Evolutionary conservation across 1,140 invertebrate genomes (phyloP).

Genomic region (Lanistes nyassanus): DNA sequence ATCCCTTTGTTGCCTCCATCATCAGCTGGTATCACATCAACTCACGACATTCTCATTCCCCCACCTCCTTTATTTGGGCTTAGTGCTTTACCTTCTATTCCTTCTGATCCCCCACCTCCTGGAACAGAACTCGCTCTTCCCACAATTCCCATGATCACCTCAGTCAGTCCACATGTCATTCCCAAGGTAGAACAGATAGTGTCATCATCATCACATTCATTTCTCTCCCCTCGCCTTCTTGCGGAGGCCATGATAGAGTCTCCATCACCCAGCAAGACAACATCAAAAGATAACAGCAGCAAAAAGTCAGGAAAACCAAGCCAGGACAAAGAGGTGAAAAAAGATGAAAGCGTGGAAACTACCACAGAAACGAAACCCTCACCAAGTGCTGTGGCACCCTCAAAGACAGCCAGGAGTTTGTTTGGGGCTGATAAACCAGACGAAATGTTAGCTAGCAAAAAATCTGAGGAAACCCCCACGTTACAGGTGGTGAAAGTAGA

Average conservation of each 20-base stretch:
- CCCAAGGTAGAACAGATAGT: slow-evolving; percentile 4
- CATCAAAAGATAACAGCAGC: no score
- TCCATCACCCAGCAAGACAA: neutral
- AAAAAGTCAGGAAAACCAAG: no score
- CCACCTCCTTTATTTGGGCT: slow-evolving; percentile 34
- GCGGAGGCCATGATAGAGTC: slow-evolving; percentile 32
- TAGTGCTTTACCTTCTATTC: slow-evolving; percentile 27
- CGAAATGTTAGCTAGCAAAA: no score
- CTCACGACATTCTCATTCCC: neutral
- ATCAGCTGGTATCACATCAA: slow-evolving; percentile 17
- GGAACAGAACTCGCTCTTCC: slow-evolving; percentile 38
- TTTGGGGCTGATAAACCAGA: no score
- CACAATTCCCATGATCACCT: neutral
- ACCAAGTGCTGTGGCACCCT: no score
- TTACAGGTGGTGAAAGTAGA: slow-evolving; percentile 6
- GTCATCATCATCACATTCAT: slow-evolving; percentile 14
- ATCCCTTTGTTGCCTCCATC: slow-evolving; percentile 22
- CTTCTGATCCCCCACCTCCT: slow-evolving; percentile 37
- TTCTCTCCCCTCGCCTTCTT: slow-evolving; percentile 30
- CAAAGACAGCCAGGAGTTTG: no score
- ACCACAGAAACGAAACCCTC: slow-evolving; percentile 7
- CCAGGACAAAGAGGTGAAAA: slow-evolving; percentile 18
- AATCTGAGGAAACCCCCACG: no score
- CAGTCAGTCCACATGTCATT: slow-evolving; percentile 1
- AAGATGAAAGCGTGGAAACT: slow-evolving; percentile 21